Evolutionary conservation across 2,888 invertebrate genomes (phyloP).

Genomic region (Melanotus villosus): DNA sequence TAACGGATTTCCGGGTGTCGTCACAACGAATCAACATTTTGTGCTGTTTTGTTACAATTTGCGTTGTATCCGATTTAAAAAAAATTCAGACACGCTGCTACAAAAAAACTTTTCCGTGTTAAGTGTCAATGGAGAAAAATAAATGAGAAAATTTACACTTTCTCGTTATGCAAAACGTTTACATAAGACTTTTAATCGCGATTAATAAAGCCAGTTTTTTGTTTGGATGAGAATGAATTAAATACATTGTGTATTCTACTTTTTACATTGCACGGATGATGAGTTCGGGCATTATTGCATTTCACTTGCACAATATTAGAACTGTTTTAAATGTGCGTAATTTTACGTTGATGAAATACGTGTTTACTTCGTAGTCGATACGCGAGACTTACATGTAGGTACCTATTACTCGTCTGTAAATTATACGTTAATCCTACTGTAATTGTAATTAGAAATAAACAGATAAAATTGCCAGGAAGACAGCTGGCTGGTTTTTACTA

Average conservation of each 20-base stretch:
- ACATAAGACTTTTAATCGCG: background rate
- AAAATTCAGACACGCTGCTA: background rate
- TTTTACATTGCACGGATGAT: conserved; percentile 4
- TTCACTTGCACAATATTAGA: conserved; percentile 19
- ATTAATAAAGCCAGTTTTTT: conserved; percentile 2
- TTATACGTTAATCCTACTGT: background rate
- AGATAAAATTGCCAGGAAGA: background rate
- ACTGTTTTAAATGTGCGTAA: conserved; percentile 7
- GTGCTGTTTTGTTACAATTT: conserved; percentile 18
- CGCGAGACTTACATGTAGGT: background rate
- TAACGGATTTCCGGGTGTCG: conserved; percentile 32
- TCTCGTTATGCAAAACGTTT: conserved; percentile 14
- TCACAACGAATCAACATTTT: conserved; percentile 19
- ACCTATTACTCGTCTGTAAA: background rate
- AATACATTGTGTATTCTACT: background rate
- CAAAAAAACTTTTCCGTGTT: background rate
- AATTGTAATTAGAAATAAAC: background rate
- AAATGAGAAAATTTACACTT: background rate
- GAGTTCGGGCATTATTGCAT: conserved; percentile 12
- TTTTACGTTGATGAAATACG: too few relatives aligned
- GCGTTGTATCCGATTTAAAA: background rate
- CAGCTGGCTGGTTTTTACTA: background rate
- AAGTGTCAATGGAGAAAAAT: background rate
- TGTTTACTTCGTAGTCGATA: background rate
- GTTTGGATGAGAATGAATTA: background rate